Conservation (phyloP, 2,113 vertebrate genomes). For the Neolamprologus sp. region DNA sequence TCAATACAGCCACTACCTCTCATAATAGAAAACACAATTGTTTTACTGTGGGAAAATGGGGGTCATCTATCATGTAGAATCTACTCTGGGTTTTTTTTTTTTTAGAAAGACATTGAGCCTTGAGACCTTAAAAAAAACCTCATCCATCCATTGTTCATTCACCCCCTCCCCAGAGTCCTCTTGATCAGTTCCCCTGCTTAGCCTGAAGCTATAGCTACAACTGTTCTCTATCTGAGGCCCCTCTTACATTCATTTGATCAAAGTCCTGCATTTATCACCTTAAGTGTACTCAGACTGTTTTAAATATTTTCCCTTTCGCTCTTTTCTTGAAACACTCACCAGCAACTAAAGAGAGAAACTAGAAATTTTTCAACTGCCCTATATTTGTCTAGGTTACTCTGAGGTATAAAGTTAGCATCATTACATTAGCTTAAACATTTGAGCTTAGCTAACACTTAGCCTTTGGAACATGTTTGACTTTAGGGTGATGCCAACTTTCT, state of each 20-base stretch:
- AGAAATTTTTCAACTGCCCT: neutral
- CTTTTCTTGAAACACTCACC: neutral
- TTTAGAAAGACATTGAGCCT: neutral
- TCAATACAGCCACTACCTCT: conserved; percentile 41
- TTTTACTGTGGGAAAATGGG: conserved; percentile 55
- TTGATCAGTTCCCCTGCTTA: neutral
- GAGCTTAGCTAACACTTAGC: neutral
- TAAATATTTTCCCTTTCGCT: neutral
- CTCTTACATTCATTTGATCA: neutral
- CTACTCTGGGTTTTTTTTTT: neutral
- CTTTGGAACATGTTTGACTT: neutral
- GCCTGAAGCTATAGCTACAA: neutral
- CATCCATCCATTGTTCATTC: conserved; percentile 18
- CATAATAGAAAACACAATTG: conserved; percentile 55
- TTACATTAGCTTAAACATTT: neutral
- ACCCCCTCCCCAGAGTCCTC: neutral
- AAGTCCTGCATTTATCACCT: neutral
- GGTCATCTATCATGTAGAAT: conserved; percentile 29
- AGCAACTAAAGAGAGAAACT: neutral
- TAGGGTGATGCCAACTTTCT: neutral
- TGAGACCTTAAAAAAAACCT: neutral
- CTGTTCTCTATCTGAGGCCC: neutral
- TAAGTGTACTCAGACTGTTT: neutral
- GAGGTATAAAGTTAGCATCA: neutral
- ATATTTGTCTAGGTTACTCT: neutral